Evolutionary conservation across 2,113 vertebrate genomes (phyloP).

Genomic region (Edolisoma coerulescens): DNA sequence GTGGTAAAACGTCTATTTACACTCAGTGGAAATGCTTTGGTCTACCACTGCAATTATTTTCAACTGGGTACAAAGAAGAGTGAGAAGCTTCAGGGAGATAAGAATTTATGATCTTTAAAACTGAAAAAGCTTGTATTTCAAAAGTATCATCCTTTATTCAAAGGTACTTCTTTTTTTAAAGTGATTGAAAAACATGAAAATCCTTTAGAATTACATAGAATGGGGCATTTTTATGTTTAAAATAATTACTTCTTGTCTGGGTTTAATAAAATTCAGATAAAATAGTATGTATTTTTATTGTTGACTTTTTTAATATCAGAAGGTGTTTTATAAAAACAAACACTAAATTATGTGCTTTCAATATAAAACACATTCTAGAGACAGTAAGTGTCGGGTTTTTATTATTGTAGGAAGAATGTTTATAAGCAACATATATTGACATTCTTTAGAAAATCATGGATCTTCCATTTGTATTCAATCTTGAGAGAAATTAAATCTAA

Average conservation of each 20-base stretch:
- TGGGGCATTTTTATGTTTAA: neutral
- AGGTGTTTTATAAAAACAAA: neutral
- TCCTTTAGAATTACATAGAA: neutral
- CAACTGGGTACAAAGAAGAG: neutral
- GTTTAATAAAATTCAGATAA: neutral
- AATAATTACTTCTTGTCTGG: neutral
- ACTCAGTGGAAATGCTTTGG: neutral
- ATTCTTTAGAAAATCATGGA: neutral
- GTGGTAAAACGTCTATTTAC: neutral
- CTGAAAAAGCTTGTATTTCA: neutral
- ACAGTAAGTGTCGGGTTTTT: rapidly evolving
- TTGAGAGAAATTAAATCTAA: neutral
- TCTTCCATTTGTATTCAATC: neutral
- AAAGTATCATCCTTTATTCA: neutral
- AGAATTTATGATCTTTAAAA: neutral
- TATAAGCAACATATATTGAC: neutral
- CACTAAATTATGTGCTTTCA: neutral
- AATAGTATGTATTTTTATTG: neutral
- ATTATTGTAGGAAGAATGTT: neutral
- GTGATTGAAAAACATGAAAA: neutral
- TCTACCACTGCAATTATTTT: neutral
- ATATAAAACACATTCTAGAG: neutral
- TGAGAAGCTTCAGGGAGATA: neutral
- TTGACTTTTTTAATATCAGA: neutral
- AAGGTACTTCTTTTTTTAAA: neutral